Base-by-base conservation (phyloP, 2,797 vertebrate species). In the Falco rusticolus region DNA sequence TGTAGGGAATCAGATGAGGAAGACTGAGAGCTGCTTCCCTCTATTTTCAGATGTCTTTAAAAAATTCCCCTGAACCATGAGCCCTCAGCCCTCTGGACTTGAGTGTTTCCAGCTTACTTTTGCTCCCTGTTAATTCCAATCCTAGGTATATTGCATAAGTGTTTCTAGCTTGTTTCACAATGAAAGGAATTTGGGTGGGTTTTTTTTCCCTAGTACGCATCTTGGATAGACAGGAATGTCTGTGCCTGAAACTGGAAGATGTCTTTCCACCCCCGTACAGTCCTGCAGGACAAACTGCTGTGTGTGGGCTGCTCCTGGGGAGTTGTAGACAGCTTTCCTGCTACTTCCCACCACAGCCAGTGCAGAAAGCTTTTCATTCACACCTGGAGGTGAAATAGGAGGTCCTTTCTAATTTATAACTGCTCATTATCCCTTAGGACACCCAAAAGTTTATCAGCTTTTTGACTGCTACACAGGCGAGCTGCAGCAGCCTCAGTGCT, bases 221-320 rank as follows among this genome's bases (percentile, higher is more conserved):
- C 43, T 63, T 43, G 13, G 29, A 74, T 57, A 71, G 34, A 43
- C 34, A 28, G 12, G 45, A 39, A 84, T 39, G 34, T 34, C 68
- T 94, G 43, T 75, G 64, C 64, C 43, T 28, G 48, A 56, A 64
- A n/a, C 33, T 34, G 57, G 29, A 66, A 72, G 50, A 70, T 70
- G 64, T 65, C 57, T 90, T 79, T 54, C 84, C 88, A 70, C 18
- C 66, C 78, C 76, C 19, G 0, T 45, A 50, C 13, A 57, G 41
- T 45, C 77, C 96, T 95, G 66, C 76, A 92, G 93, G 82, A 65
- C 47, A 84, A 71, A 12, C 22, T 95, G 64, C 26, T 31, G 29
- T 16, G 72, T 80, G 88, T 87, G 84, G 88, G 93, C 81, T 91
- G 88, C 69, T 94, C 80, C 77, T 45, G 56, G 51, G 80, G 76